Evolutionary conservation across 2,113 vertebrate genomes (phyloP).

Genomic region (Fregata magnificens): DNA sequence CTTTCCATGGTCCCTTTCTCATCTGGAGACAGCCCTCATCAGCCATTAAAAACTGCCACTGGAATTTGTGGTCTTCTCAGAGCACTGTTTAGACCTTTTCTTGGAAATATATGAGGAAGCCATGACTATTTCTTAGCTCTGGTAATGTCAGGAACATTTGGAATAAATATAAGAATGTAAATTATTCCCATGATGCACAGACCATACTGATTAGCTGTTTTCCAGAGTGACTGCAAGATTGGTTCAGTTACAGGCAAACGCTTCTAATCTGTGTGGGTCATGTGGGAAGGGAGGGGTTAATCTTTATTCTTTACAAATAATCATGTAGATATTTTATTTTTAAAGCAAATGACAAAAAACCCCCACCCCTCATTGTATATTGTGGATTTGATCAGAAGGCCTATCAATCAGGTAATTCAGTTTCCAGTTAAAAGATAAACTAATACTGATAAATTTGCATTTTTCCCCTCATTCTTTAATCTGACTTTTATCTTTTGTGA

Average conservation of each 20-base stretch:
- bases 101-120: background rate
- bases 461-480: slow-evolving; percentile 15
- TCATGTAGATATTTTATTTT: slow-evolving; percentile 14
- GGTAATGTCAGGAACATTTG: background rate
- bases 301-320: background rate
- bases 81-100: background rate
- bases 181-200: background rate
- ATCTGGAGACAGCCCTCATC: background rate
- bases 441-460: slow-evolving; percentile 46
- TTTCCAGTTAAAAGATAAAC: slow-evolving; percentile 53
- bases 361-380: background rate
- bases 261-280: background rate
- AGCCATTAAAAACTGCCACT: background rate
- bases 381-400: background rate
- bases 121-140: background rate
- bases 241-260: background rate
- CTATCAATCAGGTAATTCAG: slow-evolving; percentile 42
- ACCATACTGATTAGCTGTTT: background rate
- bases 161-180: background rate
- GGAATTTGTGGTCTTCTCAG: background rate
- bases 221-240: background rate
- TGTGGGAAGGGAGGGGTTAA: background rate
- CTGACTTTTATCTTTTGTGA: slow-evolving; percentile 52
- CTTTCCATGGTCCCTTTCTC: background rate
- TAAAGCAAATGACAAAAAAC: background rate